phyloP scores from a whole-genome alignment of 2,797 vertebrate genomes.

The Scyliorhinus canicula region DNA sequence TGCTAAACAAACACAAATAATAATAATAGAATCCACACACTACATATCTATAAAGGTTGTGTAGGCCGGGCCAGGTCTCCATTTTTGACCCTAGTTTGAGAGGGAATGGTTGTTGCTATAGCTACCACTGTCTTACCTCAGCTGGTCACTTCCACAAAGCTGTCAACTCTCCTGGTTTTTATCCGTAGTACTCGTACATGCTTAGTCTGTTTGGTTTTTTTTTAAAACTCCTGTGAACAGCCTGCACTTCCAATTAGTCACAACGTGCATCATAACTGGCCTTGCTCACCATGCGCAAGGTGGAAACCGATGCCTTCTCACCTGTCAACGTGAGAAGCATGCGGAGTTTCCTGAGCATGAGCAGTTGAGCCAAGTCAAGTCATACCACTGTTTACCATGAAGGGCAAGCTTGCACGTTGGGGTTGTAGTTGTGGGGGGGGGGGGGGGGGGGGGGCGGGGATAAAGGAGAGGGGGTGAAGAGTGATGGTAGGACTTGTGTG shows the following conservation, averaged over 20 bases:
- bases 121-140: constrained; percentile 26
- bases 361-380: constrained; percentile 2
- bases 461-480: background rate
- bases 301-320: background rate
- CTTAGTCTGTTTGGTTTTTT: background rate
- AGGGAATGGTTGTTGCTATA: background rate
- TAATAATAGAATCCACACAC: constrained; percentile 6
- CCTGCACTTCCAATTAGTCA: background rate
- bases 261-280: background rate
- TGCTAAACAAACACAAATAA: constrained; percentile 25
- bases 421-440: background rate
- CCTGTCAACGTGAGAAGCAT: background rate
- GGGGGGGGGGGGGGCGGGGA: too few relatives aligned
- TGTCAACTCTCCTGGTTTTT: constrained; percentile 27
- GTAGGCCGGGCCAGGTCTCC: background rate
- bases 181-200: background rate
- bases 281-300: background rate
- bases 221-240: background rate
- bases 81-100: constrained; percentile 24
- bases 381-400: background rate
- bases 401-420: background rate
- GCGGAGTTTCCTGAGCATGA: background rate
- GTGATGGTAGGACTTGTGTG: background rate
- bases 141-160: constrained; percentile 32
- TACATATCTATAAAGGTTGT: constrained; percentile 34